Evolutionary conservation across 2,797 vertebrate species (phyloP).

Genomic region (Balearica regulorum): DNA sequence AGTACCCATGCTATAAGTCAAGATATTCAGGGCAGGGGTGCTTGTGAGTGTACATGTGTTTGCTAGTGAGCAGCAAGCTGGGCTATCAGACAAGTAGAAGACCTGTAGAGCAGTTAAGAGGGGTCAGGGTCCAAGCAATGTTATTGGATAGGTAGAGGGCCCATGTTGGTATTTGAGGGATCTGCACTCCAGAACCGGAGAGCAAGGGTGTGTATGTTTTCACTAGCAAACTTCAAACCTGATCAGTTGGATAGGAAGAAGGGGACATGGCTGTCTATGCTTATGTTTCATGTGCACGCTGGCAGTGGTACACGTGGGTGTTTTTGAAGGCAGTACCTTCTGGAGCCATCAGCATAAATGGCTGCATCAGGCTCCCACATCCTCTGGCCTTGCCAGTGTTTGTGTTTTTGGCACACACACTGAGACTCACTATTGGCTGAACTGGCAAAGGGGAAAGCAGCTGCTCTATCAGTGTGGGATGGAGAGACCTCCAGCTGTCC

Average conservation of each 20-base stretch:
- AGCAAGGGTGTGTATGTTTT: background rate
- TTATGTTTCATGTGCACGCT: background rate
- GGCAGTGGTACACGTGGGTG: background rate
- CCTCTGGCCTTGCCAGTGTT: background rate
- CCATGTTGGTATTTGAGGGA: background rate
- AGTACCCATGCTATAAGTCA: background rate
- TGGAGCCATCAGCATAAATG: background rate
- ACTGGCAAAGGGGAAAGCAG: background rate
- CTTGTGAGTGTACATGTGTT: fast-evolving
- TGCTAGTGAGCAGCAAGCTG: background rate
- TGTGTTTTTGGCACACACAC: background rate
- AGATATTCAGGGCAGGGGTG: background rate
- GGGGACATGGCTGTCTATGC: background rate
- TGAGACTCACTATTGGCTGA: background rate
- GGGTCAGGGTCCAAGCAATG: background rate
- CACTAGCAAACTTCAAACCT: background rate
- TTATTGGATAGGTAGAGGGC: background rate
- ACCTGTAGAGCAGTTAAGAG: background rate
- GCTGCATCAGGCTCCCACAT: background rate
- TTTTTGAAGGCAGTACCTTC: background rate
- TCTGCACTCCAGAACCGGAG: background rate
- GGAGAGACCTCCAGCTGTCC: background rate
- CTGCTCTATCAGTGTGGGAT: background rate
- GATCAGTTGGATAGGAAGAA: background rate
- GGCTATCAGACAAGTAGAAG: background rate